Conservation (phyloP, 2,888 invertebrate species). For the Pristionchus entomophagus region DNA sequence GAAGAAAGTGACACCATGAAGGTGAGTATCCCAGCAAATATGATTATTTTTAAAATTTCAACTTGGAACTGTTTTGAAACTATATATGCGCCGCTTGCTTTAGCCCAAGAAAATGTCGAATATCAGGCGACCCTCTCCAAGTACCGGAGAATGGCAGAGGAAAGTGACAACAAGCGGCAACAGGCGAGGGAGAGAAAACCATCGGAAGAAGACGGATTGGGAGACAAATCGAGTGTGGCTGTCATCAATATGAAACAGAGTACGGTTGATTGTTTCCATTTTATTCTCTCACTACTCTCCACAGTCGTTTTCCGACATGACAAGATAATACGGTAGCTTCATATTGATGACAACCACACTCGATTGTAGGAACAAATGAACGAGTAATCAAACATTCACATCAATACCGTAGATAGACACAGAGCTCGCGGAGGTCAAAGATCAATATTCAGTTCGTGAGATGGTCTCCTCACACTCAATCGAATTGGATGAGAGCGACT, state of each 20-base stretch:
- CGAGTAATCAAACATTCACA: too few species aligned
- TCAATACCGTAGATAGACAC: too few species aligned
- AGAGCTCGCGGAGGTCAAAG: too few species aligned
- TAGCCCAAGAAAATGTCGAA: too few species aligned
- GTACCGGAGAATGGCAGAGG: conserved; percentile 60
- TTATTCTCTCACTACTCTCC: background rate
- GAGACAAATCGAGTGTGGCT: conserved; percentile 61
- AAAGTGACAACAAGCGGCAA: background rate
- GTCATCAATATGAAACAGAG: conserved; percentile 69
- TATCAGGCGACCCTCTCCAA: conserved; percentile 59
- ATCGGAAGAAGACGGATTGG: conserved; percentile 7
- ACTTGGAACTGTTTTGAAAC: too few species aligned
- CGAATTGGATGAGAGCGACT: conserved; percentile 78
- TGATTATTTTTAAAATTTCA: too few species aligned
- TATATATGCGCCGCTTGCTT: too few species aligned
- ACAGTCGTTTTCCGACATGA: background rate
- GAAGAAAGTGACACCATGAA: conserved; percentile 80
- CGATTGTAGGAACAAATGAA: too few species aligned
- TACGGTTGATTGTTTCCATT: conserved; percentile 37
- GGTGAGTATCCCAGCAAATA: conserved; percentile 6
- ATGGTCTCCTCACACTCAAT: conserved; percentile 62
- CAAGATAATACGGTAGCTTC: too few species aligned
- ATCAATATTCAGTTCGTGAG: conserved; percentile 58
- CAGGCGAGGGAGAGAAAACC: conserved; percentile 8
- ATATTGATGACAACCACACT: too few species aligned